Evolutionary conservation across 1,140 invertebrate genomes (phyloP), one percentile per base, ranked within the genome.

Genomic region (Rhysida immarginata): DNA sequence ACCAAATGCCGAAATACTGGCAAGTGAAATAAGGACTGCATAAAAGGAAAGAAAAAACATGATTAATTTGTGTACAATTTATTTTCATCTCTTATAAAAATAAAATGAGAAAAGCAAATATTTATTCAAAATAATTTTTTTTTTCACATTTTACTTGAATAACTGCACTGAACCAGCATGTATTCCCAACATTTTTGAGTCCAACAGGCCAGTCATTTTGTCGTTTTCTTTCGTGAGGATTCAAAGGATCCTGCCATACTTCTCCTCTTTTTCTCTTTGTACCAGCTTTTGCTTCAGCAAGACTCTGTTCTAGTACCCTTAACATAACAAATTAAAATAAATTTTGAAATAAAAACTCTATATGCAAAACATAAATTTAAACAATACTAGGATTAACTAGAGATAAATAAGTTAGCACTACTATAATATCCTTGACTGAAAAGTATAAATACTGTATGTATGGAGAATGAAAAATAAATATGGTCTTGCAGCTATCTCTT

Each of bases 91-190:
- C n/a, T n/a, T n/a, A n/a, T n/a, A n/a, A n/a, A n/a, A n/a, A n/a
- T n/a, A n/a, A n/a, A n/a, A n/a, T n/a, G n/a, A 21, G 5, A 3
- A 20, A 48, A 24, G 5, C 24, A 8, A 24, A 21, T 24, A 21
- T 8, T 24, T 21, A 48, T 48, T 3, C 18, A 45, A 43, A 16
- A 51, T 21, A 23, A 21, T 55, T 54, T 24, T 41, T 13, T 16
- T 20, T 25, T 58, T 48, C 14, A 51, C 23, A n/a, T 56, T 18
- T 46, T 56, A 71, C 70, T 66, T 76, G 75, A 57, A 75, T 75
- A 18, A 76, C 72, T 59, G 74, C 72, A 64, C 71, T 75, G 61
- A 76, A 76, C 75, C 75, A 76, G 62, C 75, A 76, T 1, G 74
- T 76, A 54, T 76, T 76, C n/a, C 75, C 75, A 21, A 76, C 71